Evolutionary conservation across 2,113 vertebrate species (phyloP).

Genomic region (Bubo scandiacus): DNA sequence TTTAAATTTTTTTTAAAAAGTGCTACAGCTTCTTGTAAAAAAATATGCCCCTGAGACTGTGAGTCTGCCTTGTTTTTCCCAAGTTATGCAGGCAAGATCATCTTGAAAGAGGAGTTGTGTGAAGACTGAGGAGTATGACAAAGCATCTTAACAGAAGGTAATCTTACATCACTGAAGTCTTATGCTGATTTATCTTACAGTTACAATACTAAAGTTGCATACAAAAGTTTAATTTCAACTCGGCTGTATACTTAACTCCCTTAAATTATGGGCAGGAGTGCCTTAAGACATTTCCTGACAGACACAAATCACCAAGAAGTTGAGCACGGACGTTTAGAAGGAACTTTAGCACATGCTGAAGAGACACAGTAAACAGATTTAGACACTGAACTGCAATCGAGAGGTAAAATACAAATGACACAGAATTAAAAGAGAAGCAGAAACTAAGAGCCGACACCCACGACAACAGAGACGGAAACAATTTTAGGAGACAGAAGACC

Average conservation of each 20-base stretch:
- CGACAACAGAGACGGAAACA: neutral
- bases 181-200: neutral
- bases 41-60: neutral
- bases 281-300: neutral
- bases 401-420: neutral
- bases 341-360: neutral
- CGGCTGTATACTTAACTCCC: neutral
- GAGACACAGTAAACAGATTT: neutral
- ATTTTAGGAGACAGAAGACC: neutral
- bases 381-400: neutral
- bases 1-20: neutral
- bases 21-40: neutral
- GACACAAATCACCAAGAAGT: neutral
- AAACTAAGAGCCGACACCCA: neutral
- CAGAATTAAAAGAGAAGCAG: neutral
- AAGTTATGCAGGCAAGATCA: neutral
- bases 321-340: neutral
- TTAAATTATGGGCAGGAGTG: neutral
- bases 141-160: conserved; percentile 52
- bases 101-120: neutral
- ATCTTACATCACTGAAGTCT: neutral
- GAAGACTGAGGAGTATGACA: conserved; percentile 50
- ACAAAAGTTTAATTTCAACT: neutral
- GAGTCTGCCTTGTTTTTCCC: neutral
- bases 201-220: neutral